phyloP scores from a whole-genome alignment of 2,888 invertebrate species.

The Invenusta paracnida region DNA sequence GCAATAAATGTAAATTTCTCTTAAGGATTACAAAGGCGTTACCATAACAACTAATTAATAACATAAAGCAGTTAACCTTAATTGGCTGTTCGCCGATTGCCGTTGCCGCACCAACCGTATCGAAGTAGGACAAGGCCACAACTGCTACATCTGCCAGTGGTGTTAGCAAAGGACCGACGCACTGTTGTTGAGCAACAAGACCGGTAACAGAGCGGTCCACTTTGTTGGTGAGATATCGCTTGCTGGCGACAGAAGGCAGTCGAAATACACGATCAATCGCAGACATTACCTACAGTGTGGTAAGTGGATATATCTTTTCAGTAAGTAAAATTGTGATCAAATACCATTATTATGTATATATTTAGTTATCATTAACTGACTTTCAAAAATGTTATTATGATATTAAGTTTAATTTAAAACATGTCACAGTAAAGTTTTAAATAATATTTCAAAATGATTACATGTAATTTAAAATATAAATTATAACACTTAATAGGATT shows the following conservation, averaged over 20 bases:
- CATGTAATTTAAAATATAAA: too few species aligned
- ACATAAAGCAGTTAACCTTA: slow-evolving; percentile 67
- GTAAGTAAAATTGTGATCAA: too few species aligned
- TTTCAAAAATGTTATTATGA: too few species aligned
- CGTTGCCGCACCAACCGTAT: slow-evolving; percentile 79
- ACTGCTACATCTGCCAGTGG: slow-evolving; percentile 90
- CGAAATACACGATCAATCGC: slow-evolving; percentile 74
- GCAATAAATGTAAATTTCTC: too few species aligned
- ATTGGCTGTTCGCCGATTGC: slow-evolving; percentile 94
- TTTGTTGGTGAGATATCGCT: slow-evolving; percentile 88
- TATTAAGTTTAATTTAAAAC: too few species aligned
- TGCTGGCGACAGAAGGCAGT: slow-evolving; percentile 85
- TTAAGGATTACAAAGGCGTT: too few species aligned
- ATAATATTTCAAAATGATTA: too few species aligned
- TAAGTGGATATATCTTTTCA: too few species aligned
- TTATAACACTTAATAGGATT: too few species aligned
- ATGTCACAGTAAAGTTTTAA: too few species aligned
- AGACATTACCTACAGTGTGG: slow-evolving; percentile 66
- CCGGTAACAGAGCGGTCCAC: slow-evolving; percentile 80
- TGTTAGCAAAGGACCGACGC: slow-evolving; percentile 91
- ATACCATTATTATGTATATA: too few species aligned
- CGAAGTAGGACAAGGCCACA: slow-evolving; percentile 75
- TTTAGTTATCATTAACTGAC: too few species aligned
- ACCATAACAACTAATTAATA: neutral
- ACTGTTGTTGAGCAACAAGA: slow-evolving; percentile 87